phyloP scores from a whole-genome alignment of 64 coral and sea anemone species.

The Pocillopora damicornis region DNA sequence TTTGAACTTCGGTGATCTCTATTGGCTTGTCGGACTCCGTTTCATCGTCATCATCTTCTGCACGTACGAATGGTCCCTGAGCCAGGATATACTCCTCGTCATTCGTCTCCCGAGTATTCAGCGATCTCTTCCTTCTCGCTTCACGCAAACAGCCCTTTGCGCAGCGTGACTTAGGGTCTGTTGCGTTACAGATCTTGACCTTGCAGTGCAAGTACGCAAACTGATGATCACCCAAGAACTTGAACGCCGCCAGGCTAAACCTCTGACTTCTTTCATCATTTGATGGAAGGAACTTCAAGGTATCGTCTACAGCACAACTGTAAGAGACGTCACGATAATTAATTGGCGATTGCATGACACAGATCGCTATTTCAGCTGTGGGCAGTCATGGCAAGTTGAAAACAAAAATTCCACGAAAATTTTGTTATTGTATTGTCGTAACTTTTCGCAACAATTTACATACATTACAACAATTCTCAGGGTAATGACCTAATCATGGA shows the following conservation, averaged over 20 bases:
- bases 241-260: conserved; percentile 61
- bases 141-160: conserved; percentile 32
- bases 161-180: conserved; percentile 68
- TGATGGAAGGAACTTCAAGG: conserved; percentile 44
- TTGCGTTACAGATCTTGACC: conserved; percentile 62
- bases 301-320: conserved; percentile 64
- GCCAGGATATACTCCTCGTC: not conserved
- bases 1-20: not conserved
- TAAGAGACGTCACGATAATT: not conserved
- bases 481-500: too few relatives aligned
- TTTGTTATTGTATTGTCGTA: too few relatives aligned
- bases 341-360: not conserved
- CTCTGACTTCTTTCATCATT: conserved; percentile 22
- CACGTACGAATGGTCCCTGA: not conserved
- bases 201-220: conserved; percentile 74
- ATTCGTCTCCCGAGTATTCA: not conserved
- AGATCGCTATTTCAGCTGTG: too few relatives aligned
- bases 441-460: too few relatives aligned
- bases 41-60: not conserved
- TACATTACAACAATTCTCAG: too few relatives aligned
- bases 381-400: not conserved
- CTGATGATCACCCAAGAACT: conserved; percentile 66
- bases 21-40: not conserved
- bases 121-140: not conserved
- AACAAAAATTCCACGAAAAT: not conserved